Percentiles rank a stretch among this genome's conserved stretches.
Conservation (phyloP, 1,140 invertebrate genomes). For the Paramacrobiotus metropolitanus region DNA sequence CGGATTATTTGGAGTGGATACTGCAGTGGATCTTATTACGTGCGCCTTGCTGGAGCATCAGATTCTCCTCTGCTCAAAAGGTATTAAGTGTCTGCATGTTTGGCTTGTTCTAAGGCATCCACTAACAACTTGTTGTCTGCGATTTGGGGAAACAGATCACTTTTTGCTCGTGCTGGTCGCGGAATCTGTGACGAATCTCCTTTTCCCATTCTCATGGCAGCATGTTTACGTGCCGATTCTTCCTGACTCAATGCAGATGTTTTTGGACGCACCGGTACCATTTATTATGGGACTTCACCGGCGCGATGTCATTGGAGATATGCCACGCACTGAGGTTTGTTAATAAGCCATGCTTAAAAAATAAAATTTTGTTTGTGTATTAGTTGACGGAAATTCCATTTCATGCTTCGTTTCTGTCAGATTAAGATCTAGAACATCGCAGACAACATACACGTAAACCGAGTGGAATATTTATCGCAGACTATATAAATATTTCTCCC, state of each 20-base stretch:
- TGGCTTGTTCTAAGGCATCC: not conserved
- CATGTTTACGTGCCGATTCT: conserved; percentile 97
- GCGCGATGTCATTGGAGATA: conserved; percentile 29
- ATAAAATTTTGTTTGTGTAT: too few species aligned
- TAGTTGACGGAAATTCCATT: too few species aligned
- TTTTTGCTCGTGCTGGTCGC: conserved; percentile 87
- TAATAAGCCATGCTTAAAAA: too few species aligned
- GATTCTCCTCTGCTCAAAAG: conserved; percentile 67
- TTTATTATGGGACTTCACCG: conserved; percentile 73
- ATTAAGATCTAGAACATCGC: too few species aligned
- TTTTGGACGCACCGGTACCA: conserved; percentile 93
- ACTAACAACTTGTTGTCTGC: not conserved
- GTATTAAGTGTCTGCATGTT: conserved; percentile 26
- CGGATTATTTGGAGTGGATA: conserved; percentile 54
- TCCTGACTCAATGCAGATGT: conserved; percentile 76
- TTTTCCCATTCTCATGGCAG: conserved; percentile 90
- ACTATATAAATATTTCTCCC: too few species aligned
- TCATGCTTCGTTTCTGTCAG: too few species aligned
- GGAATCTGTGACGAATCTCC: conserved; percentile 63
- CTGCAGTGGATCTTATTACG: conserved; percentile 73
- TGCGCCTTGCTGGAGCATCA: conserved; percentile 90
- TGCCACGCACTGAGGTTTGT: conserved; percentile 34
- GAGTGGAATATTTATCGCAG: too few species aligned
- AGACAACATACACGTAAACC: too few species aligned
- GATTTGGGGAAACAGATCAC: too few species aligned